Conservation (phyloP, 2,888 invertebrate species). For the Sthenelais limicola region DNA sequence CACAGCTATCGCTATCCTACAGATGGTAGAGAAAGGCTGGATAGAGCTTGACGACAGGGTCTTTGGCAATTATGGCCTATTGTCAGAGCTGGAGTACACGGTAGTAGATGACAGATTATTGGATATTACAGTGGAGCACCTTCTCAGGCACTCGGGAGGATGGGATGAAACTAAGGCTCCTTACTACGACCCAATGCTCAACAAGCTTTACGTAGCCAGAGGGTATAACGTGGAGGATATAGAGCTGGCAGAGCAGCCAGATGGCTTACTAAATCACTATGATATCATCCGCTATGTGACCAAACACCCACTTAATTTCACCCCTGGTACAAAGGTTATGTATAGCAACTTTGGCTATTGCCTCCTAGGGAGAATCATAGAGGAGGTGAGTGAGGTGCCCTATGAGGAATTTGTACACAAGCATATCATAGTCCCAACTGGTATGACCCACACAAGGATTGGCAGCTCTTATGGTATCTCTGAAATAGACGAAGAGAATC, state of each 20-base stretch:
- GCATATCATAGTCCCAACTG: constrained; percentile 58
- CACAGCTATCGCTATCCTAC: constrained; percentile 60
- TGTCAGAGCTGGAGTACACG: constrained; percentile 5
- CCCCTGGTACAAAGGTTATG: constrained; percentile 59
- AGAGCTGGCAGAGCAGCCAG: constrained; percentile 55
- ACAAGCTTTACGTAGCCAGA: constrained; percentile 56
- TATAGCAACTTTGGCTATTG: constrained; percentile 66
- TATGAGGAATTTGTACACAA: constrained; percentile 59
- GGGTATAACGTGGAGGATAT: constrained; percentile 60
- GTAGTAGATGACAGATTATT: constrained; percentile 56
- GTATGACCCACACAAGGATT: constrained; percentile 67
- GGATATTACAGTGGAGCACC: constrained; percentile 64
- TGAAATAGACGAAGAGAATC: not conserved
- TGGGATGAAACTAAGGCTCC: constrained; percentile 62
- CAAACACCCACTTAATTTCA: constrained; percentile 57
- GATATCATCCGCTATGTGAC: constrained; percentile 63
- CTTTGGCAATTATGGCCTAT: constrained; percentile 55
- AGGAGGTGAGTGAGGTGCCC: constrained; percentile 54
- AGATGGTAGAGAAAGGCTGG: constrained; percentile 59
- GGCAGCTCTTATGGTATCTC: constrained; percentile 45
- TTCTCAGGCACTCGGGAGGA: constrained; percentile 64
- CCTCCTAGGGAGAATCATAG: constrained; percentile 64
- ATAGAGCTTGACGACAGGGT: constrained; percentile 56
- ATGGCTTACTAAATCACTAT: constrained; percentile 48
- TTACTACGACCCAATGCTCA: constrained; percentile 60